A percentile compares a stretch with the other conserved stretches of the same genome.
phyloP scores from a whole-genome alignment of 2,888 invertebrate species.

The Pyrocoelia pectoralis region DNA sequence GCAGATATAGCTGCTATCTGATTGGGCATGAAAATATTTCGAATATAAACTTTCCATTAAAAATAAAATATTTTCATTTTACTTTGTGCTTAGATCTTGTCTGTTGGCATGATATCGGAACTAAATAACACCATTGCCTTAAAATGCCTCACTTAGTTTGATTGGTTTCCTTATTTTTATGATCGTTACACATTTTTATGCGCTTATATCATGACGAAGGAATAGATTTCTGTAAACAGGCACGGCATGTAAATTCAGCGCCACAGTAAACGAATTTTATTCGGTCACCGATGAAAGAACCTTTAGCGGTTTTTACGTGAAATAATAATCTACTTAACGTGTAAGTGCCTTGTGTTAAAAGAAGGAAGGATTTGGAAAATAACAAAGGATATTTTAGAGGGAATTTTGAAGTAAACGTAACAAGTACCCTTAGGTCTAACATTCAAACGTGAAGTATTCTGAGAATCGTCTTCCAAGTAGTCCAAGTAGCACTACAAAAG shows the following conservation, averaged over 20 bases:
- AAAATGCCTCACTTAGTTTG: not conserved
- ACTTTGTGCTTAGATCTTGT: not conserved
- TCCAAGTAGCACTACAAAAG: conserved; percentile 19
- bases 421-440: conserved; percentile 20
- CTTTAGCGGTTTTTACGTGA: too few relatives aligned
- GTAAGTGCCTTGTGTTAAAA: not conserved
- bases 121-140: conserved; percentile 1
- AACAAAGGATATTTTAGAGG: conserved; percentile 8
- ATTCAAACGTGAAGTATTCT: conserved; percentile 17
- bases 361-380: not conserved
- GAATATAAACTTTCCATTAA: not conserved
- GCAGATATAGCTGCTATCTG: not conserved
- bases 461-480: conserved; percentile 10
- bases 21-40: not conserved
- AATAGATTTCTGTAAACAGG: not conserved
- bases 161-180: not conserved
- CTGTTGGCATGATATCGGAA: not conserved
- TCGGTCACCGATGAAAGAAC: too few relatives aligned
- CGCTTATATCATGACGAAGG: not conserved
- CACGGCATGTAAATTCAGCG: not conserved
- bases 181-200: not conserved
- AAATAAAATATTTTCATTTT: not conserved
- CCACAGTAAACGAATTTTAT: too few relatives aligned
- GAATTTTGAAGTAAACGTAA: conserved; percentile 10
- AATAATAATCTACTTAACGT: too few relatives aligned